Percentiles rank a stretch among this genome's conserved stretches.
These are phyloP conservation scores for Carassius auratus DNA, from an alignment of 2,113 vertebrate genomes.

Conservation along the genomic window DNA sequence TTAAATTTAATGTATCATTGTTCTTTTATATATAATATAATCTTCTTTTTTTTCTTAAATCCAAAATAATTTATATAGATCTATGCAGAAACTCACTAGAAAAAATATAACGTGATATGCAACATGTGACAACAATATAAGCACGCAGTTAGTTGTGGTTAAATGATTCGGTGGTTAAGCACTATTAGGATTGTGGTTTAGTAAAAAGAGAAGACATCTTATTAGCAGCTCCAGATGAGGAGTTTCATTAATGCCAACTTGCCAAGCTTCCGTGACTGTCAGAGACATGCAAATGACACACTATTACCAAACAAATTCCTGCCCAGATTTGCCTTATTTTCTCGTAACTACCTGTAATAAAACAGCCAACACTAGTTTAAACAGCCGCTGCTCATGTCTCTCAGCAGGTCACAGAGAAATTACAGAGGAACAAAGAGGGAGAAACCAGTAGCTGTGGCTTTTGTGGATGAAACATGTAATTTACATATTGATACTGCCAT, in stretches of 20 bases:
- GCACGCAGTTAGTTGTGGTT: background rate
- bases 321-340: slow-evolving; percentile 2
- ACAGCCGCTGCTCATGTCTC: slow-evolving; percentile 30
- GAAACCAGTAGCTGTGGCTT: slow-evolving; percentile 29
- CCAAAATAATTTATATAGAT: background rate
- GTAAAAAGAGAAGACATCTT: background rate
- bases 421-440: slow-evolving; percentile 40
- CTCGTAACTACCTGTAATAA: slow-evolving; percentile 17
- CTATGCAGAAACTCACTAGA: background rate
- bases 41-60: no score
- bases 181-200: background rate
- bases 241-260: background rate
- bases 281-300: slow-evolving; percentile 6
- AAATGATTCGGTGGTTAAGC: background rate
- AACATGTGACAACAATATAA: background rate
- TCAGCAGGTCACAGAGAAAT: slow-evolving; percentile 36
- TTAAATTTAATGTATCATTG: background rate
- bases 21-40: no score
- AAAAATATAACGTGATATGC: background rate
- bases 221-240: background rate
- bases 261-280: background rate
- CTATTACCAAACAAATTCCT: background rate
- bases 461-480: slow-evolving; percentile 48
- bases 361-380: slow-evolving; percentile 7
- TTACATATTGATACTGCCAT: slow-evolving; percentile 44